Evolutionary conservation across 2,888 invertebrate genomes (phyloP), one percentile per base, ranked within the genome.

Genomic region (Erebia epiphron): DNA sequence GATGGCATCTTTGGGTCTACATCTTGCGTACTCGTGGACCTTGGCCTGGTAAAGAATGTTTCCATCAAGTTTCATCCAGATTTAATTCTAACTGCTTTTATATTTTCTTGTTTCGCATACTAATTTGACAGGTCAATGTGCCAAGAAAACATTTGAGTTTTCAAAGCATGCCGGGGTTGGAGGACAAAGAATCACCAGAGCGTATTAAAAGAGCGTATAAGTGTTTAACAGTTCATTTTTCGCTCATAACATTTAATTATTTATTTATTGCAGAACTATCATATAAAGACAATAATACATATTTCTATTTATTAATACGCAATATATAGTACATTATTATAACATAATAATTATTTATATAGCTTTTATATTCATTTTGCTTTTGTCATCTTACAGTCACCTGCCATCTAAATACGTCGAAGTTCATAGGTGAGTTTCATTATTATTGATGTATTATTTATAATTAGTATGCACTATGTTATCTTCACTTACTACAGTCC

Each of bases 391-490:
- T 80, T 80, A 57, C 82, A 82, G 82, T 76, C 76, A 80, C 73
- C 78, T 80, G 72, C 83, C 83, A 66, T 70, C 83, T 77, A 82
- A 82, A 72, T 75, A 72, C 79, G 81, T 87, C 79, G 84, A 87
- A 79, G 79, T 85, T 76, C 81, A 86, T 78, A 82, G 85, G 87
- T 87, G 79, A 87, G 86, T 82, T 69, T 35, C 18, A 52, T 52
- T 16, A 7, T 2, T 52, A n/a, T n/a, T 52, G 52, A 50, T 50
- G 3, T 50, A n/a, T 50, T 50, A 50, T 43, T 11, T 11, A 5
- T 43, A 43, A 43, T n/a, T n/a, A n/a, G 9, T 43, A 43, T 43
- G 43, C 43, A 43, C 11, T 11, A 43, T 43, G 43, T 43, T 46
- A 2, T 46, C 11, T 11, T 46, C 2, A 46, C 46, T 13, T 46